A percentile compares a stretch with the other conserved stretches of the same genome.
These are phyloP conservation scores for Drymodes brunneopygia DNA, from an alignment of 2,113 vertebrate species.

Conservation along the genomic window DNA sequence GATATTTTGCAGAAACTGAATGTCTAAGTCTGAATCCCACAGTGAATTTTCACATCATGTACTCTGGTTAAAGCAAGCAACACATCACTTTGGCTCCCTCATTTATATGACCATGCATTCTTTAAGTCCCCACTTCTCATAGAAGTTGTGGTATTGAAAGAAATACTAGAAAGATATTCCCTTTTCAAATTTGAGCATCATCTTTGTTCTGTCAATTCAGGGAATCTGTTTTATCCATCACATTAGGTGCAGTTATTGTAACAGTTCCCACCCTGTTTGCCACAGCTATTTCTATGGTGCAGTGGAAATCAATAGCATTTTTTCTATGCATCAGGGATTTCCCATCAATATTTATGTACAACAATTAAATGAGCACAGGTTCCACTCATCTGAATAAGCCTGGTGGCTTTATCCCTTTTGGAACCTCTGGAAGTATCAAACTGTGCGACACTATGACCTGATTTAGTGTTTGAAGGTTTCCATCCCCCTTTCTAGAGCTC, in stretches of 20 bases:
- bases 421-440: neutral
- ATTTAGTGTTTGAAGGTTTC: neutral
- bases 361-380: neutral
- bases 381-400: neutral
- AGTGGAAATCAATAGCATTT: neutral
- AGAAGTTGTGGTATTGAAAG: neutral
- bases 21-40: neutral
- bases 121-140: neutral
- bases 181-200: neutral
- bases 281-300: neutral
- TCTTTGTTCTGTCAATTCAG: neutral
- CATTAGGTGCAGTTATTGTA: neutral
- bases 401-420: neutral
- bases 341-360: neutral
- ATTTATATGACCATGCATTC: accelerated
- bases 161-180: neutral
- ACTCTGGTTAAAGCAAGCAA: neutral
- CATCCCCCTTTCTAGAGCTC: neutral
- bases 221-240: neutral
- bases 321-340: neutral
- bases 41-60: neutral
- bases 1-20: neutral
- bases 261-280: accelerated
- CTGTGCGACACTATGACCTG: neutral
- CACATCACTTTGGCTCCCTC: neutral